Percentiles rank a stretch among this genome's conserved stretches.
These are phyloP conservation scores for Rhinopithecus roxellana DNA, from an alignment of 2,113 vertebrate species.

Conservation along the genomic window DNA sequence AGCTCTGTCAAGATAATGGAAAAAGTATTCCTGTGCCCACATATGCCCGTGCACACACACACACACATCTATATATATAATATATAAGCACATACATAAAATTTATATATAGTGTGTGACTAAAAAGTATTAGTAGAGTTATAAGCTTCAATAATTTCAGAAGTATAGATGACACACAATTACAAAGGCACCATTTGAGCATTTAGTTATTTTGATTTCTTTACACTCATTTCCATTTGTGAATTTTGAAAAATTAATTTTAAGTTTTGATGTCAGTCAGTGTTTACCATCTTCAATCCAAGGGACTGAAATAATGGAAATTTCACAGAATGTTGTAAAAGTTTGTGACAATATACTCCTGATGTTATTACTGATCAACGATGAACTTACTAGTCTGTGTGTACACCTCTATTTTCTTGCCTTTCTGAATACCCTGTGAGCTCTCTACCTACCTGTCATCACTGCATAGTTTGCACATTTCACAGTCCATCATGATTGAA, in stretches of 20 bases:
- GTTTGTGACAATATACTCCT: background rate
- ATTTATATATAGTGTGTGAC: background rate
- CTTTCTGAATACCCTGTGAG: background rate
- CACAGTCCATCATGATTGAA: background rate
- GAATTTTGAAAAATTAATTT: background rate
- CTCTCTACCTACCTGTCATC: background rate
- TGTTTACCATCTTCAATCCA: background rate
- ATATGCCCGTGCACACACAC: no score
- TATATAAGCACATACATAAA: background rate
- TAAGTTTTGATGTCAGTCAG: background rate
- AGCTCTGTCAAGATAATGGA: background rate
- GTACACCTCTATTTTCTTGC: background rate
- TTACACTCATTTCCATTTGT: background rate
- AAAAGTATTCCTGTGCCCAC: background rate
- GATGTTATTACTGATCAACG: background rate
- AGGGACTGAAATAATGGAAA: background rate
- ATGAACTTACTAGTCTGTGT: background rate
- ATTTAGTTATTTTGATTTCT: background rate
- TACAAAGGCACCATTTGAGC: background rate
- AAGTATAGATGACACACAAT: background rate
- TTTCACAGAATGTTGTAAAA: background rate
- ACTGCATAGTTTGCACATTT: background rate
- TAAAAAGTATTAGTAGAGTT: background rate
- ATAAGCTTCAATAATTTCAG: background rate
- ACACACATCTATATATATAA: no score